Percentiles rank a stretch among this genome's conserved stretches.
Evolutionary conservation across 2,113 vertebrate species (phyloP).

Genomic region (Hemicordylus capensis): DNA sequence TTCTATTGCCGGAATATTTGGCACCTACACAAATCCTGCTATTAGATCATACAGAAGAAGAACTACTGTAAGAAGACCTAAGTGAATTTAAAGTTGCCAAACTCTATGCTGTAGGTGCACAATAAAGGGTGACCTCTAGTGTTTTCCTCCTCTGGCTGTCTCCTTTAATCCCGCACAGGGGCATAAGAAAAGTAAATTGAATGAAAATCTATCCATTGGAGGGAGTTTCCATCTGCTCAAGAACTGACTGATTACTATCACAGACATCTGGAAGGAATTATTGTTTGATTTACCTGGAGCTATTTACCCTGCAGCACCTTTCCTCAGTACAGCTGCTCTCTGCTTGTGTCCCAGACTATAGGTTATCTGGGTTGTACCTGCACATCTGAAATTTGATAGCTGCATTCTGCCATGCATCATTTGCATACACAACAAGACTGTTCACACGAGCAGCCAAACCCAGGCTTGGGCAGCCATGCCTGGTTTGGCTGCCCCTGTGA

Average conservation of each 20-base stretch:
- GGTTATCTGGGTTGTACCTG: background rate
- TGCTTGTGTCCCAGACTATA: background rate
- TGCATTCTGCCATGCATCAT: background rate
- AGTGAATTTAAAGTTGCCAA: background rate
- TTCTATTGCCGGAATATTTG: slow-evolving; percentile 19
- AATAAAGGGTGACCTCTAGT: background rate
- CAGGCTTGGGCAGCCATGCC: too few species aligned
- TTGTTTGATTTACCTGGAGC: background rate
- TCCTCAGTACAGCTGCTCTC: background rate
- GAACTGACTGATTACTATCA: background rate
- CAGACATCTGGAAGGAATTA: background rate
- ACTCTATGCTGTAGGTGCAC: background rate
- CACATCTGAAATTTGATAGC: background rate
- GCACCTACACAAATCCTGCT: background rate
- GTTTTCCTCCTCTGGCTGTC: background rate
- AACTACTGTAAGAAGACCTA: background rate
- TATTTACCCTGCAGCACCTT: background rate
- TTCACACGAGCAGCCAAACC: too few species aligned
- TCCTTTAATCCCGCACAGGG: background rate
- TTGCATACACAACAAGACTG: background rate
- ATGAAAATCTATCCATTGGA: background rate
- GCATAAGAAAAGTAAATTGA: background rate
- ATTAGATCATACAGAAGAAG: background rate
- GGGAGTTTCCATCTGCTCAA: background rate
- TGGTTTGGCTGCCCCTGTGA: too few species aligned